phyloP scores from a whole-genome alignment of 1,140 invertebrate species.

The Melanaphis sacchari region DNA sequence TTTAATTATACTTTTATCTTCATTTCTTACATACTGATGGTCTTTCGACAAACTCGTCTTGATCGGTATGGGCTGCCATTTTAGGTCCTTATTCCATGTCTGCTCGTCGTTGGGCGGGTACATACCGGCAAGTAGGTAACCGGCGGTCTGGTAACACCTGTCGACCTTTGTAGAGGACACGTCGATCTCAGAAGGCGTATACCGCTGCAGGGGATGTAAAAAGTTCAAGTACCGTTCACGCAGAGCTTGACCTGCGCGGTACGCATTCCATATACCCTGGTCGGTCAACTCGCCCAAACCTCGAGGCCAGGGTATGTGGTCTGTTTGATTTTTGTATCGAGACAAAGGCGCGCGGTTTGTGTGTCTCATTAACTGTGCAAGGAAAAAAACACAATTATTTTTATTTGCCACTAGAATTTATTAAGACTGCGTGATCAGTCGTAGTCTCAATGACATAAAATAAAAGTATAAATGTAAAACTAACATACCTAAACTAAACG shows the following conservation, averaged over 20 bases:
- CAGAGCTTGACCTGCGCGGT: constrained; percentile 34
- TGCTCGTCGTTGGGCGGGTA: constrained; percentile 53
- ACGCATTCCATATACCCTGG: constrained; percentile 57
- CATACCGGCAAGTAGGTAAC: constrained; percentile 46
- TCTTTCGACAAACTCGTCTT: constrained; percentile 39
- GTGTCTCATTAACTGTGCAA: constrained; percentile 2
- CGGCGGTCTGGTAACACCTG: constrained; percentile 42
- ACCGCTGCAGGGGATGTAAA: constrained; percentile 29
- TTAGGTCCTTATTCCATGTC: constrained; percentile 44
- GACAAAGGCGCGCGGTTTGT: not conserved
- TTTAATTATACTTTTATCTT: not conserved
- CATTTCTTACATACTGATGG: not conserved
- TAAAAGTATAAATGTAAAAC: too few species aligned
- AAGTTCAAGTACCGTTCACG: constrained; percentile 50
- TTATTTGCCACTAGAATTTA: not conserved
- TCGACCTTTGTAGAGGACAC: constrained; percentile 27
- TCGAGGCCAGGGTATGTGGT: constrained; percentile 75
- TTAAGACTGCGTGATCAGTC: not conserved
- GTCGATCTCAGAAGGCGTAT: constrained; percentile 38
- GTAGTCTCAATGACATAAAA: not conserved
- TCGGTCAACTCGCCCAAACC: constrained; percentile 82
- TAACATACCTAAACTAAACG: too few species aligned
- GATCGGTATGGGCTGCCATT: constrained; percentile 57
- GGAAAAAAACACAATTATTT: not conserved
- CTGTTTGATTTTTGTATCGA: constrained; percentile 65